A percentile compares a stretch with the other conserved stretches of the same genome.
These are phyloP conservation scores for Molorchus minor DNA, from an alignment of 2,888 invertebrate species.

Conservation along the genomic window DNA sequence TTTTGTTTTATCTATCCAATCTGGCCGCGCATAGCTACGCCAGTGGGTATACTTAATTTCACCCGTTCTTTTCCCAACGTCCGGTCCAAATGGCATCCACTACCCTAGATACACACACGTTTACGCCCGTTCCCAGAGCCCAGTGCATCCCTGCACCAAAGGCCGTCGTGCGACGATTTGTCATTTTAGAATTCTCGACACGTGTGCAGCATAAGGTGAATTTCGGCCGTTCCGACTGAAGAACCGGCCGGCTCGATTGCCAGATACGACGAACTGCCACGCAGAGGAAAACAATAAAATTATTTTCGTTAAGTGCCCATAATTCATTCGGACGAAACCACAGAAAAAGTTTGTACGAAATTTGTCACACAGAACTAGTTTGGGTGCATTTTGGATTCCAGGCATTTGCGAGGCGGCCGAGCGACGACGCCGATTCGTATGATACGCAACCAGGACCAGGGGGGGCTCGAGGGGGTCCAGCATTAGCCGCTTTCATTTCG, in stretches of 20 bases:
- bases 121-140: conserved; percentile 8
- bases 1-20: too few species aligned
- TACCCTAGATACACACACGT: background rate
- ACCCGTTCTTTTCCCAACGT: too few species aligned
- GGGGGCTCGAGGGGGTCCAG: too few species aligned
- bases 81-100: too few species aligned
- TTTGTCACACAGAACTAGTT: conserved; percentile 43
- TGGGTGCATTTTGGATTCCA: conserved; percentile 33
- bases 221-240: conserved; percentile 36
- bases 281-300: conserved; percentile 39
- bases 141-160: conserved; percentile 17
- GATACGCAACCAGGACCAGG: too few species aligned
- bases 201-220: conserved; percentile 46
- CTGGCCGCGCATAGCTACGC: too few species aligned
- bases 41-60: too few species aligned
- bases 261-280: conserved; percentile 27
- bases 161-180: conserved; percentile 31
- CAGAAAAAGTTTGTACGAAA: conserved; percentile 41
- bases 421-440: too few species aligned
- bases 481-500: too few species aligned
- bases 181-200: conserved; percentile 44
- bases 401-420: conserved; percentile 22
- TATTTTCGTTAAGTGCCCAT: conserved; percentile 39
- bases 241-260: conserved; percentile 29
- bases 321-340: conserved; percentile 39